Conservation (phyloP, 2,888 invertebrate genomes). For the Diarsia mendica region DNA sequence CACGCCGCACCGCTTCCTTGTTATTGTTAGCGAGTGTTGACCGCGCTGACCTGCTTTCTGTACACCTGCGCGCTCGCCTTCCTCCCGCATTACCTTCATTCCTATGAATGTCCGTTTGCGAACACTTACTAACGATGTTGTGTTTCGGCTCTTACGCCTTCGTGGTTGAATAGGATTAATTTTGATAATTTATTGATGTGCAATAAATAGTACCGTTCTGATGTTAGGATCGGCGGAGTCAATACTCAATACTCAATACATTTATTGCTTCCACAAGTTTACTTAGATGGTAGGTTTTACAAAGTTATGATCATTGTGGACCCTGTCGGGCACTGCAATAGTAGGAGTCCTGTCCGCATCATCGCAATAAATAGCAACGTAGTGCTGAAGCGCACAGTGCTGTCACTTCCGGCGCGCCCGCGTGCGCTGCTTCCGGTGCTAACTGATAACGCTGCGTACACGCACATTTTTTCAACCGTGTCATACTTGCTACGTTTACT, state of each 20-base stretch:
- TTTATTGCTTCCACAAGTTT: no score
- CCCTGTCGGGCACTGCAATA: no score
- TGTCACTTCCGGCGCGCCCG: constrained; percentile 48
- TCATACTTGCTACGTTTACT: constrained; percentile 28
- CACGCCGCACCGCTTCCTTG: constrained; percentile 70
- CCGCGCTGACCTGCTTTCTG: constrained; percentile 73
- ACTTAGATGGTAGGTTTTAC: no score
- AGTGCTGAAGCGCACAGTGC: constrained; percentile 4
- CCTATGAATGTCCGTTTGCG: constrained; percentile 6
- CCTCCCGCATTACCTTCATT: constrained; percentile 36
- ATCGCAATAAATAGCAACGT: neutral
- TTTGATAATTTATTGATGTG: neutral
- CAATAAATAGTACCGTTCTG: neutral
- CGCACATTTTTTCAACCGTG: constrained; percentile 55
- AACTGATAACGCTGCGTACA: constrained; percentile 59
- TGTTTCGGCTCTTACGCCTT: neutral
- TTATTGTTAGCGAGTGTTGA: constrained; percentile 82
- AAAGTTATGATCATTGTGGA: no score
- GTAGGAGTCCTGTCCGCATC: neutral
- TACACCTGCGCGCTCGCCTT: constrained; percentile 38
- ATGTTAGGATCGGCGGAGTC: neutral
- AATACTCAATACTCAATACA: no score
- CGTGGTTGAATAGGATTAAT: neutral
- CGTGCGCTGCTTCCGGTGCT: constrained; percentile 62
- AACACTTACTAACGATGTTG: neutral